Evolutionary conservation across 2,797 vertebrate genomes (phyloP), one percentile per base, ranked within the genome.

Genomic region (Lindbergichthys nudifrons): DNA sequence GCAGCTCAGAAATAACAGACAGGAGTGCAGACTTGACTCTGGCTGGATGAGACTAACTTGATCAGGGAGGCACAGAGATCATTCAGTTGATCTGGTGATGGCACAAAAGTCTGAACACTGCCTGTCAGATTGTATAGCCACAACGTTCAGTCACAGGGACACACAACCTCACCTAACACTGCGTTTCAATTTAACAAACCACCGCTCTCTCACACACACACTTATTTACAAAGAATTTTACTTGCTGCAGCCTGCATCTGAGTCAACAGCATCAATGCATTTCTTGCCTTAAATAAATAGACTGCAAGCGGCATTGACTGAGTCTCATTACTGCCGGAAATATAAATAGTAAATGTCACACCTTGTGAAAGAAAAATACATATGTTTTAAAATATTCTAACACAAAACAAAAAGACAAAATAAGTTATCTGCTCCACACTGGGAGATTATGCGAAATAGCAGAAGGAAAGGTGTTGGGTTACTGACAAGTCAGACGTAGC

Each of bases 81-180:
- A 88, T 88, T 77, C 21, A 5, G 77, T 51, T 75, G 67, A 85
- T 73, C 64, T 79, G 89, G 69, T 71, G 85, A 79, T 80, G 73
- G 81, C 84, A 90, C 71, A 87, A 71, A 92, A 48, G 83, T 81
- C 64, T 82, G 72, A 78, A 84, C 78, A 73, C 65, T 68, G 77
- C 67, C 86, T 94, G 91, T 94, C 93, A 92, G 69, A 86, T 84
- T 82, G 65, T 86, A 92, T 89, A 87, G 87, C 82, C 77, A 85
- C 87, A 79, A 77, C 42, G 69, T 88, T 94, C 94, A 90, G 92
- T 95, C 92, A 94, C 65, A 53, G 15, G 68, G 45, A 77, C 61
- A 66, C 70, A 60, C 52, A 57, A 3, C 19, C 47, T 42, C 32
- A 58, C 41, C 47, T 21, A 50, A 73, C 65, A 59, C 46, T 7